Percentiles rank a stretch among this genome's conserved stretches.
These are phyloP conservation scores for Helicoverpa armigera DNA, from an alignment of 1,140 invertebrate genomes.

Conservation along the genomic window DNA sequence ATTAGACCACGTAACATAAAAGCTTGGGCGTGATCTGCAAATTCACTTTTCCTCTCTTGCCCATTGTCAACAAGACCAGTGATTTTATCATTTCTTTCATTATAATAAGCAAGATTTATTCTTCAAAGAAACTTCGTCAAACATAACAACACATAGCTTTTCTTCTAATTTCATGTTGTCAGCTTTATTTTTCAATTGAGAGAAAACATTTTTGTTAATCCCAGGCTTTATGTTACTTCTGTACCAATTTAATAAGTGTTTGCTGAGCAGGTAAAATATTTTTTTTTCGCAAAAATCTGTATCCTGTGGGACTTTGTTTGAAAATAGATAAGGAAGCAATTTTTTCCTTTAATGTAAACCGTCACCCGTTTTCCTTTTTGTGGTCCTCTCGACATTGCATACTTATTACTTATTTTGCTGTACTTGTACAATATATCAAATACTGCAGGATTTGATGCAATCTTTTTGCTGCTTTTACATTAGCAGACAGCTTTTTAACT, in stretches of 20 bases:
- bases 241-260: neutral
- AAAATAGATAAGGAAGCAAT: conserved; percentile 58
- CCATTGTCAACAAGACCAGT: conserved; percentile 39
- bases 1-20: conserved; percentile 37
- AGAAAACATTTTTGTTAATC: conserved; percentile 36
- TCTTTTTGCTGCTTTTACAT: neutral
- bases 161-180: conserved; percentile 5
- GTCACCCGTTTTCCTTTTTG: conserved; percentile 29
- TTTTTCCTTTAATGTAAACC: conserved; percentile 56
- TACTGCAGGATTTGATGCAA: neutral
- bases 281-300: neutral
- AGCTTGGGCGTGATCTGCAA: conserved; percentile 10
- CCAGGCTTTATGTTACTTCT: neutral
- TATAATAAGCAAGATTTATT: conserved; percentile 4
- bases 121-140: conserved; percentile 38
- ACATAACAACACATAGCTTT: conserved; percentile 27
- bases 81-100: conserved; percentile 33
- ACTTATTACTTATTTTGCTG: neutral
- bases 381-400: conserved; percentile 6
- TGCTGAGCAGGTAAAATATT: conserved; percentile 5
- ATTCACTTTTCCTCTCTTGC: neutral
- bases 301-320: conserved; percentile 31
- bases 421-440: conserved; percentile 5
- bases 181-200: conserved; percentile 16
- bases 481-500: neutral